These are phyloP conservation scores for Limnephilus lunatus DNA, from an alignment of 2,888 invertebrate genomes.

Conservation along the genomic window DNA sequence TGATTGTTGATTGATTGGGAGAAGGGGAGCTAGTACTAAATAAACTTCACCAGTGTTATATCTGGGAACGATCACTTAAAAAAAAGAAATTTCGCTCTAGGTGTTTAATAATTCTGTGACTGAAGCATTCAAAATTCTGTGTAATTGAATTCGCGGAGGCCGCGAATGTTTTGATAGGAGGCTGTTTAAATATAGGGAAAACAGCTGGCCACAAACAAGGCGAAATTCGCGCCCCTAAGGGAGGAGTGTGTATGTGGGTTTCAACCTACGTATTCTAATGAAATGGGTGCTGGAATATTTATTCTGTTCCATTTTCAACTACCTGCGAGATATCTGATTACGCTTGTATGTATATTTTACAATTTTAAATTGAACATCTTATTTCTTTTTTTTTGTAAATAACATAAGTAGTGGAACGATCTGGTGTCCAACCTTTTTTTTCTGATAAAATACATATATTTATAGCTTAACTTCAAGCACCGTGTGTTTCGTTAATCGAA, in stretches of 20 bases:
- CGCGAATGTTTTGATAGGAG: not conserved
- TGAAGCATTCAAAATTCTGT: not conserved
- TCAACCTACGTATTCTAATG: not conserved
- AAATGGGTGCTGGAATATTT: not conserved
- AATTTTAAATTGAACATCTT: too few relatives aligned
- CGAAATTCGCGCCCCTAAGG: not conserved
- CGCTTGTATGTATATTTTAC: not conserved
- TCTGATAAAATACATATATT: too few relatives aligned
- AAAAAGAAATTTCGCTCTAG: not conserved
- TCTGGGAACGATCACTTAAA: not conserved
- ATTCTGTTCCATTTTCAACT: not conserved
- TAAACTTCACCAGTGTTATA: too few relatives aligned
- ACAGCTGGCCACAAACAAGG: not conserved
- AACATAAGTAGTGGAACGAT: too few relatives aligned
- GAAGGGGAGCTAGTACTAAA: too few relatives aligned
- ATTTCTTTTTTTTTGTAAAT: too few relatives aligned
- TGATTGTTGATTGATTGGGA: too few relatives aligned
- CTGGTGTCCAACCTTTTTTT: too few relatives aligned
- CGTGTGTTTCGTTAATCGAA: too few relatives aligned
- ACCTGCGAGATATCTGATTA: not conserved
- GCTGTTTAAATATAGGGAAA: not conserved
- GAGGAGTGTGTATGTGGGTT: not conserved
- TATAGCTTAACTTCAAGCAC: too few relatives aligned
- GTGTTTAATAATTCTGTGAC: not conserved
- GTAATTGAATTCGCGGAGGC: not conserved